Evolutionary conservation across 2,797 vertebrate species (phyloP), one percentile per base, ranked within the genome.

Genomic region (Poecile montanus): DNA sequence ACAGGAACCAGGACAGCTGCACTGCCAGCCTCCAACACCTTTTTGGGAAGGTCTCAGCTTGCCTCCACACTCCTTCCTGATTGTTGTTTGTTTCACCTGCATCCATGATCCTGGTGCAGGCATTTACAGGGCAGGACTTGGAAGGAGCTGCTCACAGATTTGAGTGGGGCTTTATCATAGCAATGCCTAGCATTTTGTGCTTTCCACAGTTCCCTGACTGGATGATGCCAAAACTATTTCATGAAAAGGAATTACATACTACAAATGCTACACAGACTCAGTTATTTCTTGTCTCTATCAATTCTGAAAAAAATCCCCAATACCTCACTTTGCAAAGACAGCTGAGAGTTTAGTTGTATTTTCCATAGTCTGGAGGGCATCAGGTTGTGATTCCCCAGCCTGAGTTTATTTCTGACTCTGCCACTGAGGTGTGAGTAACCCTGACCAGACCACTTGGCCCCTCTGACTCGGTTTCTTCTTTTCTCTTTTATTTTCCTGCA

Each of bases 331-430:
- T 76, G 20, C 74, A 91, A 32, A 76, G 45, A 19, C 51, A 73
- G 50, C 26, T 38, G 65, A 36, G 72, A 74, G 36, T 42, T 74
- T 10, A 42, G 13, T 30, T 80, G 29, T 50, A 11, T 75, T 87
- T 94, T 72, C 30, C 58, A 27, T 16, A 32, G 40, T 36, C 65
- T 80, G 58, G 45, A 67, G 86, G 90, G 63, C 67, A 89, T 40
- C 3, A 2, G 48, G 51, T 21, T 87, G 62, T 93, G 79, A 79
- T 83, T 92, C 53, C 32, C 11, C 57, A 72, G 72, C 54, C 85
- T 71, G 72, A 62, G 50, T 85, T 89, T 93, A 58, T 80, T 95
- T 91, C 72, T 94, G 71, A 47, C 53, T 79, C 88, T 89, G 61
- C 38, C 4, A 4, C 57, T 57, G 85, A 91, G 47, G 79, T 92